These are phyloP conservation scores for Machimus rusticus DNA, from an alignment of 2,888 invertebrate genomes.

Conservation along the genomic window DNA sequence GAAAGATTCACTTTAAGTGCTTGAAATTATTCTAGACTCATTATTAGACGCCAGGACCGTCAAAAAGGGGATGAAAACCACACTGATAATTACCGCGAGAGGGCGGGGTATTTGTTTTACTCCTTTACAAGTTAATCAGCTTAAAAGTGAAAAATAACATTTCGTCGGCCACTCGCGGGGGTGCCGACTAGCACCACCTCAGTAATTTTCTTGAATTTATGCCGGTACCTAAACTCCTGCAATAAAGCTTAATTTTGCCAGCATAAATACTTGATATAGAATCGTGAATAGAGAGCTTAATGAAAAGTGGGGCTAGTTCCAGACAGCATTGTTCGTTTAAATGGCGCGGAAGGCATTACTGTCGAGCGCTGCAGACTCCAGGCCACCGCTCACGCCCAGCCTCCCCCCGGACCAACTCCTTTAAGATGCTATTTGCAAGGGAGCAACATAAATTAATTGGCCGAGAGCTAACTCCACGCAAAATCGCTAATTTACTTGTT, in stretches of 20 bases:
- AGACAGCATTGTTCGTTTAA: slow-evolving; percentile 32
- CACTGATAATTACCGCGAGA: not conserved
- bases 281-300: slow-evolving; percentile 26
- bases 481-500: slow-evolving; percentile 33
- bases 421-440: not conserved
- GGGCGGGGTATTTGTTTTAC: not conserved
- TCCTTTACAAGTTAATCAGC: slow-evolving; percentile 22
- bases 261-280: slow-evolving; percentile 35
- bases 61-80: not conserved
- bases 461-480: not conserved
- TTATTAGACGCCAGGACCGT: not conserved
- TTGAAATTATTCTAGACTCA: not conserved
- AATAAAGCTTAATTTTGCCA: slow-evolving; percentile 27
- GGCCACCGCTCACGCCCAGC: not conserved
- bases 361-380: not conserved
- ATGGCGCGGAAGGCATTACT: slow-evolving; percentile 33
- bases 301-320: slow-evolving; percentile 11
- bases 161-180: not conserved
- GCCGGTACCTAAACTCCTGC: slow-evolving; percentile 14
- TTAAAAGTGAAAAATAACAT: slow-evolving; percentile 33
- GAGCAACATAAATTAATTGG: slow-evolving; percentile 34
- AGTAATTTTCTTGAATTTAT: slow-evolving; percentile 22
- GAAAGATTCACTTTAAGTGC: not conserved
- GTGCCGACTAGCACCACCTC: not conserved
- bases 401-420: not conserved